phyloP scores from a whole-genome alignment of 2,113 vertebrate genomes.

The Muntiacus reevesi region DNA sequence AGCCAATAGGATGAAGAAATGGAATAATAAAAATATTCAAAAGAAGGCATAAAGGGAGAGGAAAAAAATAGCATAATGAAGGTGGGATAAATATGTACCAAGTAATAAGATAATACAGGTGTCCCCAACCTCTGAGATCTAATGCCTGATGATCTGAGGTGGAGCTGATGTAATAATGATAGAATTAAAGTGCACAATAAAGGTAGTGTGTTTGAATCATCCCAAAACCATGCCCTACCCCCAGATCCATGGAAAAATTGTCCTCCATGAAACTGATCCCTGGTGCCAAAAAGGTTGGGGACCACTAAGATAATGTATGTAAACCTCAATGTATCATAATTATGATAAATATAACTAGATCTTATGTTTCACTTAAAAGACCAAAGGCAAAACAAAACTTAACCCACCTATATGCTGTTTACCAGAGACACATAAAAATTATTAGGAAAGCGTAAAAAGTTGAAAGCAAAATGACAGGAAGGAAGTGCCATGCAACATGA shows the following conservation, averaged over 20 bases:
- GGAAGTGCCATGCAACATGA: neutral
- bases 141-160: neutral
- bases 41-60: neutral
- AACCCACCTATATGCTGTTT: neutral
- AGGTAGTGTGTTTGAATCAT: neutral
- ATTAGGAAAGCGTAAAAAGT: neutral
- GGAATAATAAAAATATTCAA: neutral
- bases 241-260: neutral
- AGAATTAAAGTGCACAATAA: neutral
- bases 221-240: neutral
- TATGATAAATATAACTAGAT: neutral
- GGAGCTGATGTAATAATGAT: neutral
- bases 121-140: neutral
- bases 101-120: neutral
- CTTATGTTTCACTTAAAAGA: neutral
- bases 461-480: neutral
- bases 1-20: neutral
- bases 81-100: neutral
- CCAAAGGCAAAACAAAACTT: neutral
- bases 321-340: neutral
- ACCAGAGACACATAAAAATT: neutral
- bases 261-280: neutral
- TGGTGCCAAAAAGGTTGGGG: neutral
- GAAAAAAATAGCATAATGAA: neutral
- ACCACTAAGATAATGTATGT: neutral